A percentile compares a stretch with the other conserved stretches of the same genome.
Evolutionary conservation across 2,113 vertebrate genomes (phyloP).

Genomic region (Poeciliopsis prolifica): DNA sequence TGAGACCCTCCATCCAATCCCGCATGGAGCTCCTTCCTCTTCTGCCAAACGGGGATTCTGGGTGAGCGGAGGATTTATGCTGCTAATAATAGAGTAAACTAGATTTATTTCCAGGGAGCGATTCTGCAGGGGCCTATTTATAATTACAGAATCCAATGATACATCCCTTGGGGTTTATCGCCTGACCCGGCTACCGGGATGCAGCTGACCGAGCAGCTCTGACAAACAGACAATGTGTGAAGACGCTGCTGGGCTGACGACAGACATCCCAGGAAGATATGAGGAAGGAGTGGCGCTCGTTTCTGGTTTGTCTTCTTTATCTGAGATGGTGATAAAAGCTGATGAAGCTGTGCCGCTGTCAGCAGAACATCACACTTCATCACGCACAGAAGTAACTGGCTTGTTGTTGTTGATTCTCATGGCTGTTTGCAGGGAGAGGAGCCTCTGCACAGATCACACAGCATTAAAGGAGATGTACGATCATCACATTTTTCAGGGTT

Average conservation of each 20-base stretch:
- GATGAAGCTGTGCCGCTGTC: slow-evolving; percentile 22
- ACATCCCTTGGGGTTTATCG: slow-evolving; percentile 30
- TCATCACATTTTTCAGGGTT: no score
- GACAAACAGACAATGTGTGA: not conserved
- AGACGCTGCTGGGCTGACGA: slow-evolving; percentile 19
- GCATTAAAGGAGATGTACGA: not conserved
- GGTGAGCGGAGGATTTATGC: slow-evolving; percentile 55
- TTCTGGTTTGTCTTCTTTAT: not conserved
- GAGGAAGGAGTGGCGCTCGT: not conserved
- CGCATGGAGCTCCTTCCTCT: not conserved
- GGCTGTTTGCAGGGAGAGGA: not conserved
- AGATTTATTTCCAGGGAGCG: slow-evolving; percentile 64
- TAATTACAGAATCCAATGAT: slow-evolving; percentile 54
- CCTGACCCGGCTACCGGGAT: slow-evolving; percentile 12
- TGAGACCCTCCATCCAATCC: slow-evolving; percentile 27
- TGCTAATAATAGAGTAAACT: slow-evolving; percentile 61
- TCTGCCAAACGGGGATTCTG: slow-evolving; percentile 11
- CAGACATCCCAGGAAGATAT: not conserved
- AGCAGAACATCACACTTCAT: slow-evolving; percentile 8
- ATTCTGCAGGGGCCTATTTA: slow-evolving; percentile 64
- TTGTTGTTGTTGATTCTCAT: slow-evolving; percentile 4
- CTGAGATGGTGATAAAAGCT: slow-evolving; percentile 7
- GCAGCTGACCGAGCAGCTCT: slow-evolving; percentile 6
- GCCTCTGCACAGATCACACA: not conserved
- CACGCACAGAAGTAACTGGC: slow-evolving; percentile 21